Evolutionary conservation across 2,888 invertebrate genomes (phyloP).

Genomic region (Dugesia japonica): DNA sequence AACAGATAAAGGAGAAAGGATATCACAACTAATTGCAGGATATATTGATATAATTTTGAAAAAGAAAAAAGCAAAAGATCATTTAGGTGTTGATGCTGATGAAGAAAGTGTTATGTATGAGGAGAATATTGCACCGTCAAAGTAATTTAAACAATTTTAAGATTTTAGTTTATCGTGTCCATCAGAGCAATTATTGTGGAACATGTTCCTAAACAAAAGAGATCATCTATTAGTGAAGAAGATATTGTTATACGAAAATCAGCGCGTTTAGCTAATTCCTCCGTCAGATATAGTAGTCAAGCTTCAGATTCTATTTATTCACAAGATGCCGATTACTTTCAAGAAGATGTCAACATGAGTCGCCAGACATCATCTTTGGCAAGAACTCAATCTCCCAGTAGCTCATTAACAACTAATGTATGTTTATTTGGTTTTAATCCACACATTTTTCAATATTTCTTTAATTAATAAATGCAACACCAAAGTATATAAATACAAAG

Average conservation of each 20-base stretch:
- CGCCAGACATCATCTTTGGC: not conserved
- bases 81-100: slow-evolving; percentile 90
- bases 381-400: not conserved
- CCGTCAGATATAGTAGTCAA: not conserved
- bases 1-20: slow-evolving; percentile 94
- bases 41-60: slow-evolving; percentile 98
- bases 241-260: not conserved
- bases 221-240: slow-evolving; percentile 3
- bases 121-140: slow-evolving; percentile 69
- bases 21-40: slow-evolving; percentile 86
- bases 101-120: slow-evolving; percentile 95
- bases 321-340: not conserved
- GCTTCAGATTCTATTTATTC: slow-evolving; percentile 12
- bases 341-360: not conserved
- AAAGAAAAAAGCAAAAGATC: slow-evolving; percentile 84
- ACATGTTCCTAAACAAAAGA: not conserved
- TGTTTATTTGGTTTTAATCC: not conserved
- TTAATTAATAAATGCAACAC: too few relatives aligned
- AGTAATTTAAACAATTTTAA: slow-evolving; percentile 6
- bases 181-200: not conserved
- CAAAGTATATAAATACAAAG: too few relatives aligned
- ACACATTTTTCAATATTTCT: not conserved
- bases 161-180: not conserved
- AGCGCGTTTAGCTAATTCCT: not conserved
- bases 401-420: not conserved